Conservation (phyloP, 1,140 invertebrate genomes). For the Eupristina koningsbergeri region DNA sequence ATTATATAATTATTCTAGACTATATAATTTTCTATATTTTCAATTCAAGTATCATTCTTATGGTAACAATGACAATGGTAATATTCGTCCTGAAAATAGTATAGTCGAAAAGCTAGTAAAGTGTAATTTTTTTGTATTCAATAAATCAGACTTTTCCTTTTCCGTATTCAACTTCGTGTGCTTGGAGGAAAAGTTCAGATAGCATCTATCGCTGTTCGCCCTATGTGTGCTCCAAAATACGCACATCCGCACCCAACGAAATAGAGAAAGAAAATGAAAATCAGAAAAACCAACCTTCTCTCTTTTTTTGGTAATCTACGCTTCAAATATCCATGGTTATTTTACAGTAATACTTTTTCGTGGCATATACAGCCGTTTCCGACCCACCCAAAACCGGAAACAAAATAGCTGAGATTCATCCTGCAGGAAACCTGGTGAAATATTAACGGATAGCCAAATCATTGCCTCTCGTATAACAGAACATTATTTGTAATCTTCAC, state of each 20-base stretch:
- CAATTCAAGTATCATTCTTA: background rate
- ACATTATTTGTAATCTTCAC: background rate
- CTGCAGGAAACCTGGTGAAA: constrained; percentile 65
- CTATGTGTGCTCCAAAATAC: background rate
- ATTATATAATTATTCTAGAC: too few species aligned
- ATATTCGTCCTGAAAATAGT: background rate
- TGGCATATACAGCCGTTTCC: constrained; percentile 68
- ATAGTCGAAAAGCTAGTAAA: background rate
- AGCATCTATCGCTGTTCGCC: background rate
- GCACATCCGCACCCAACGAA: background rate
- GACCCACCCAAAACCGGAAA: constrained; percentile 65
- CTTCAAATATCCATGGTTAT: constrained; percentile 70
- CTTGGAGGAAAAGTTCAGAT: constrained; percentile 13
- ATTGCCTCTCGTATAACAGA: background rate
- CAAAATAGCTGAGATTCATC: constrained; percentile 67
- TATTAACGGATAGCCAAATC: constrained; percentile 70
- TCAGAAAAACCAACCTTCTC: background rate
- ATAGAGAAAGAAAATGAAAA: background rate
- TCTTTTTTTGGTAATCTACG: constrained; percentile 65
- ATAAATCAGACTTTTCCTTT: constrained; percentile 33
- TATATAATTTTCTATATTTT: too few species aligned
- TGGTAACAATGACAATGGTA: background rate
- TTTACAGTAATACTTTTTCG: constrained; percentile 70
- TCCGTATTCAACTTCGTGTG: background rate
- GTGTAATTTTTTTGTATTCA: constrained; percentile 27